Percentiles rank a stretch among this genome's conserved stretches.
Evolutionary conservation across 2,113 vertebrate genomes (phyloP).

Genomic region (Python bivittatus): DNA sequence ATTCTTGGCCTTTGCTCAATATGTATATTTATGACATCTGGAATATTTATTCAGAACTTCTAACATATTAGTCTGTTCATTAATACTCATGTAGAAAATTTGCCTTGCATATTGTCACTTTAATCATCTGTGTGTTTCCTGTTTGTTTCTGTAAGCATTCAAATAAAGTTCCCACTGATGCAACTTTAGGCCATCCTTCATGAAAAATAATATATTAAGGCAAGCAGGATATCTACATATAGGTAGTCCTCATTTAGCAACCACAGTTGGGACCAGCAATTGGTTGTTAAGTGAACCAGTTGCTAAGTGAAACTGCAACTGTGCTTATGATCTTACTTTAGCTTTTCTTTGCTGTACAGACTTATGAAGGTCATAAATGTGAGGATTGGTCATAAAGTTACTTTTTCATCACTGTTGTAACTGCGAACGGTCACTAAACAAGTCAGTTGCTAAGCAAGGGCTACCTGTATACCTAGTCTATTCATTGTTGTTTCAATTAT

Average conservation of each 20-base stretch:
- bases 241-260: too few relatives aligned
- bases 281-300: too few relatives aligned
- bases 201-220: neutral
- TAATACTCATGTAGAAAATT: neutral
- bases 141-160: neutral
- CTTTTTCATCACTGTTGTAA: too few relatives aligned
- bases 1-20: slow-evolving; percentile 17
- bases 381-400: too few relatives aligned
- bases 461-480: neutral
- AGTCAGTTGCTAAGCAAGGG: too few relatives aligned
- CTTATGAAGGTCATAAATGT: too few relatives aligned
- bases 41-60: slow-evolving; percentile 46
- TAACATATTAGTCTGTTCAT: slow-evolving; percentile 32
- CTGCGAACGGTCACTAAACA: too few relatives aligned
- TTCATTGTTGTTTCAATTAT: neutral
- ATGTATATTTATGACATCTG: slow-evolving; percentile 31
- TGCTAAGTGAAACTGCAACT: too few relatives aligned
- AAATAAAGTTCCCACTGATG: neutral
- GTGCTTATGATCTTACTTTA: too few relatives aligned
- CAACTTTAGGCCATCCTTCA: neutral
- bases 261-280: too few relatives aligned
- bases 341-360: too few relatives aligned
- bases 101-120: slow-evolving; percentile 1
- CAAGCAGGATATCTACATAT: neutral
- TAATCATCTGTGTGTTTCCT: neutral